Conservation (phyloP, 2,888 invertebrate genomes). For the Beris chalybata region DNA sequence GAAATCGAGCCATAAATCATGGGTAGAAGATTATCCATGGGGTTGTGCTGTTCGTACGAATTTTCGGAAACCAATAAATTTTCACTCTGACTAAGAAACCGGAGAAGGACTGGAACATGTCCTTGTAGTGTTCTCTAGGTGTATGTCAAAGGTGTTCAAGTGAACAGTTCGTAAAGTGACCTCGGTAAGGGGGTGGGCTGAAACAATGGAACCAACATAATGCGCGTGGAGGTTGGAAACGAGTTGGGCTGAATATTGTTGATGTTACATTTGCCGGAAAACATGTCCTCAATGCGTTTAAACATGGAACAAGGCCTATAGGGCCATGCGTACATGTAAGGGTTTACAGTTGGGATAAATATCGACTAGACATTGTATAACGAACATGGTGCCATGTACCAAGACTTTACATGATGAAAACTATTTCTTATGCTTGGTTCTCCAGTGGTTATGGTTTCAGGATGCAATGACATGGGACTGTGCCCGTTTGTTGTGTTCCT, state of each 20-base stretch:
- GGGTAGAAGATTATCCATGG: no score
- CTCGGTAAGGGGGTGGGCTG: background rate
- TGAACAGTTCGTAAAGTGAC: constrained; percentile 26
- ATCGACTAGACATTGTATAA: no score
- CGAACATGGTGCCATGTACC: no score
- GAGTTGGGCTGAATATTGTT: constrained; percentile 28
- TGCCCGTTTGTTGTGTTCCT: background rate
- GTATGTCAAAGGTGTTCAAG: constrained; percentile 39
- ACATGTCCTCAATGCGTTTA: constrained; percentile 24
- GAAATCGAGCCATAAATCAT: no score
- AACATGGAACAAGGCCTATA: constrained; percentile 11
- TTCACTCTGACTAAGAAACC: constrained; percentile 20
- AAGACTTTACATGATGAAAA: constrained; percentile 26
- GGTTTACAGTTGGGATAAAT: no score
- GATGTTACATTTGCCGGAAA: constrained; percentile 31
- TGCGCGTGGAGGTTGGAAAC: constrained; percentile 13
- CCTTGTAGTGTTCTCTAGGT: constrained; percentile 32
- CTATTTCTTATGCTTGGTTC: constrained; percentile 21
- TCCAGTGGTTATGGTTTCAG: constrained; percentile 18
- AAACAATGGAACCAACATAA: background rate
- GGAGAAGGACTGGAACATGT: constrained; percentile 33
- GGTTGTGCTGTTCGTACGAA: no score
- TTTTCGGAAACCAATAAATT: no score
- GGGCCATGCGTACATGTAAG: background rate
- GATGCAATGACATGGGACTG: constrained; percentile 4